phyloP scores from a whole-genome alignment of 2,888 invertebrate species.

The Leptinotarsa juncta region DNA sequence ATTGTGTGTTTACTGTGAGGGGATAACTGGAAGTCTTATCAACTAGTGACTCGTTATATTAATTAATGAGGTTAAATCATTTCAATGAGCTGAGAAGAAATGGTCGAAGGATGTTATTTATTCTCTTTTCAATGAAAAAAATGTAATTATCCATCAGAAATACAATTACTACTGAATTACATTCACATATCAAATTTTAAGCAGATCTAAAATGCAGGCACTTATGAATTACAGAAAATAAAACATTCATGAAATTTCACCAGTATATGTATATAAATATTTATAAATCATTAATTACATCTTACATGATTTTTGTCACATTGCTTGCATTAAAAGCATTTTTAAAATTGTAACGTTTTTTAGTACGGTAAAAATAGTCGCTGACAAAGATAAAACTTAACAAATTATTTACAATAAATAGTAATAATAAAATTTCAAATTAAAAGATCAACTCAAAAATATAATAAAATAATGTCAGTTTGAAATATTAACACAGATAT shows the following conservation, averaged over 20 bases:
- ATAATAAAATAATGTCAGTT: conserved; percentile 21
- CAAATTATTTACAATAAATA: conserved; percentile 25
- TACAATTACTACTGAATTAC: neutral
- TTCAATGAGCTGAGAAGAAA: neutral
- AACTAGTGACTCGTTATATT: neutral
- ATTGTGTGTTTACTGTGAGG: no score
- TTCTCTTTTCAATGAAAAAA: conserved; percentile 8
- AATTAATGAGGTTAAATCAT: neutral
- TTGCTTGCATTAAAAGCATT: conserved; percentile 1
- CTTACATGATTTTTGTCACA: conserved; percentile 3
- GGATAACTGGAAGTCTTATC: no score
- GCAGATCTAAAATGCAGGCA: conserved; percentile 14
- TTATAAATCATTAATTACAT: conserved; percentile 11
- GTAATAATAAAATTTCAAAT: conserved; percentile 19
- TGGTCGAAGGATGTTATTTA: neutral
- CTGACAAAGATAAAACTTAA: conserved; percentile 20
- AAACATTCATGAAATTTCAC: conserved; percentile 11
- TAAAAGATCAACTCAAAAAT: conserved; percentile 13
- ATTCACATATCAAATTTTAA: conserved; percentile 9
- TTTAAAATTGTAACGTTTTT: neutral
- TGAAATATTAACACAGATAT: conserved; percentile 42
- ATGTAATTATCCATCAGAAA: conserved; percentile 1
- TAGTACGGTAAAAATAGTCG: conserved; percentile 21
- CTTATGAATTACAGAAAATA: conserved; percentile 4
- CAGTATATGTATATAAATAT: conserved; percentile 6